Conservation (phyloP, 2,113 vertebrate species). For the Pteropus alecto region DNA sequence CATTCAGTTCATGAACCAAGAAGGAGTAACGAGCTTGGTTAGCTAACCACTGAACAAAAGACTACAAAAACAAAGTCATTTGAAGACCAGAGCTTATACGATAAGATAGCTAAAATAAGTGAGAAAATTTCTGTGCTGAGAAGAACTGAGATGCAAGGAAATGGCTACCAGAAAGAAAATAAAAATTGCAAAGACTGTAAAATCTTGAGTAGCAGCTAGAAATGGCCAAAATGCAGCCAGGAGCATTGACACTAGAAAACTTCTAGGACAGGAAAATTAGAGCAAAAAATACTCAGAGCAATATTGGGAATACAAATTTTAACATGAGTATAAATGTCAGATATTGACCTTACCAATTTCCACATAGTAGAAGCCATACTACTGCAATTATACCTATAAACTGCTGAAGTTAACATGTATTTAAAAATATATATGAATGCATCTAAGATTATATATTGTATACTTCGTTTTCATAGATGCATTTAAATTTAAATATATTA, state of each 20-base stretch:
- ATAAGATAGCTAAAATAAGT: slow-evolving; percentile 25
- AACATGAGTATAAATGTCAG: neutral
- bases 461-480: neutral
- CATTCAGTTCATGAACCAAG: slow-evolving; percentile 44
- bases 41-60: slow-evolving; percentile 23
- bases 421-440: neutral
- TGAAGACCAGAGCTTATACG: neutral
- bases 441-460: neutral
- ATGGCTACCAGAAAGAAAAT: neutral
- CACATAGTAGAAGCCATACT: neutral
- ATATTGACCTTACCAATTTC: neutral
- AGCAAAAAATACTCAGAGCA: neutral
- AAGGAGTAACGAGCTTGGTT: neutral
- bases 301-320: neutral
- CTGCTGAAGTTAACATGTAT: fast-evolving
- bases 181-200: neutral
- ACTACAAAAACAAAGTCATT: neutral
- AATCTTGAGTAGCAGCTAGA: neutral
- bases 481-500: neutral
- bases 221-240: neutral
- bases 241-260: neutral
- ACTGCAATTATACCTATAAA: neutral
- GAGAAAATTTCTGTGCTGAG: neutral
- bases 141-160: neutral
- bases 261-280: neutral